Evolutionary conservation across 2,888 invertebrate genomes (phyloP), one percentile per base, ranked within the genome.

Genomic region (Ectropis crepuscularia): DNA sequence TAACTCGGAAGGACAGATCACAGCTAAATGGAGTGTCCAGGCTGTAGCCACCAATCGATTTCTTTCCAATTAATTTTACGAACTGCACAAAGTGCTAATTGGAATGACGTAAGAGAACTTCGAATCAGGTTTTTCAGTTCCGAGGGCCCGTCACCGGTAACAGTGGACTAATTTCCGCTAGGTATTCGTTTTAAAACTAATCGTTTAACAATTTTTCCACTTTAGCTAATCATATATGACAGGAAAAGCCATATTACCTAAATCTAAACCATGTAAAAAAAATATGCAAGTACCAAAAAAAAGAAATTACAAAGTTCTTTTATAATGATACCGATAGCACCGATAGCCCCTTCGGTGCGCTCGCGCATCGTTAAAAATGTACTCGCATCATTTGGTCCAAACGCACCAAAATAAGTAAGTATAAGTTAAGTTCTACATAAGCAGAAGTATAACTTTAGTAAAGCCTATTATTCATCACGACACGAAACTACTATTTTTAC

Each of bases 31-130:
- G 16, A 28, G 16, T 28, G 16, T 28, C 16, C 16, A 2, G 16
- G 4, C 16, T 28, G 16, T 28, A 28, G 16, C 16, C 16, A 28
- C 2, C 12, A 36, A 11, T 47, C 16, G 42, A 48, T 47, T 10
- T n/a, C 9, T 50, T 6, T 57, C 28, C 53, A 53, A 47, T 53
- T 46, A 53, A 39, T 53, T 36, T 28, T 28, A 28, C 16, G 16
- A 11, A 47, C 28, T n/a, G 36, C 49, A 36, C 39, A 54, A 54
- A n/a, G 37, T 12, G 53, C 48, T 41, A 38, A 28, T 7, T 59
- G 41, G 6, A 38, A 45, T 46, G 7, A 36, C 39, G 39, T 12
- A 47, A 36, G 38, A 37, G 28, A 37, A 37, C 37, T 28, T 36
- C 0, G 11, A 42, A 37, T 57, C 37, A n/a, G 28, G 12, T 39